These are phyloP conservation scores for Lasioglossum oenotherae DNA, from an alignment of 2,888 invertebrate genomes.

Conservation along the genomic window DNA sequence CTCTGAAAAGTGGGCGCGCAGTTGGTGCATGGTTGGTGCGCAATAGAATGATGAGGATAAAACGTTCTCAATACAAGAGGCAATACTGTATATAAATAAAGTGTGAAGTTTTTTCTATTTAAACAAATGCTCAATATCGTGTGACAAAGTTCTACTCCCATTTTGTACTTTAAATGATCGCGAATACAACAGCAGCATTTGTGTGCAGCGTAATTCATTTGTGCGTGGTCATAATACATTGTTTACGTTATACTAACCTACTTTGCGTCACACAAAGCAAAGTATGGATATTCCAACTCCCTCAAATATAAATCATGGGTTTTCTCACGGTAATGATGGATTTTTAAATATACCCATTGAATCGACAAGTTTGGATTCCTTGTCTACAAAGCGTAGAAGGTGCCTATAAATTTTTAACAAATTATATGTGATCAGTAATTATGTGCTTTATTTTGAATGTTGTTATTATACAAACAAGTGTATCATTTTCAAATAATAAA, in stretches of 20 bases:
- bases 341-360: slow-evolving; percentile 80
- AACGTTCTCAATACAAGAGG: not conserved
- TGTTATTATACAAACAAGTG: slow-evolving; percentile 1
- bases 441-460: not conserved
- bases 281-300: slow-evolving; percentile 70
- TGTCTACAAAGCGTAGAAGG: slow-evolving; percentile 82
- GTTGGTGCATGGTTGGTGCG: not conserved
- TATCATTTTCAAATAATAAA: not conserved
- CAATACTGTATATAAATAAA: not conserved
- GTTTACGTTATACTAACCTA: slow-evolving; percentile 53
- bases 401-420: slow-evolving; percentile 48
- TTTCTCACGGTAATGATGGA: slow-evolving; percentile 75
- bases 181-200: slow-evolving; percentile 4
- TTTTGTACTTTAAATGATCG: slow-evolving; percentile 7
- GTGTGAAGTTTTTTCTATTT: slow-evolving; percentile 28
- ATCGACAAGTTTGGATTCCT: slow-evolving; percentile 76
- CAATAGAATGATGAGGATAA: not conserved
- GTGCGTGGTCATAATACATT: slow-evolving; percentile 17
- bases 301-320: slow-evolving; percentile 74
- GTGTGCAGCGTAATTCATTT: slow-evolving; percentile 24
- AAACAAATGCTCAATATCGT: not conserved
- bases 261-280: slow-evolving; percentile 6
- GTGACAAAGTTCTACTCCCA: slow-evolving; percentile 1
- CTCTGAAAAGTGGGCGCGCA: not conserved
- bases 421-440: not conserved